phyloP scores from a whole-genome alignment of 2,888 invertebrate species.

The Tortrix viridana region DNA sequence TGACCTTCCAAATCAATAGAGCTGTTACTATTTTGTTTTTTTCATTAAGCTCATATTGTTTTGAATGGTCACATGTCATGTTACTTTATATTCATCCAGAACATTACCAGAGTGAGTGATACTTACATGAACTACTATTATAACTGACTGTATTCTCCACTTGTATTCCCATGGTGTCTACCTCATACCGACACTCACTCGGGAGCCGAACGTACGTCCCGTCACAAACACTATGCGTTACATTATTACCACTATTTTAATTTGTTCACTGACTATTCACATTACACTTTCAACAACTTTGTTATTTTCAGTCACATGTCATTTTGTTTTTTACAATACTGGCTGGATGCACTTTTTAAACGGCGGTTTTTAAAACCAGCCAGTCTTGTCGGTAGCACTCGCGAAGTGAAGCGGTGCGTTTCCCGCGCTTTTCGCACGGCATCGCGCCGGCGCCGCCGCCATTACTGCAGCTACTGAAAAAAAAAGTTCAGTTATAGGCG shows the following conservation, averaged over 20 bases:
- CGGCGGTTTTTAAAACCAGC: conserved; percentile 5
- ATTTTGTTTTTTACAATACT: conserved; percentile 6
- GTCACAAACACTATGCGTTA: conserved; percentile 45
- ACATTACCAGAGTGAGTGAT: conserved; percentile 22
- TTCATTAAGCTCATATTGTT: no score
- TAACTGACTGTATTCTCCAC: conserved; percentile 77
- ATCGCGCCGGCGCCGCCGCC: conserved; percentile 47
- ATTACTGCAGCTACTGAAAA: conserved; percentile 62
- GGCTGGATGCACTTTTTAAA: conserved; percentile 5
- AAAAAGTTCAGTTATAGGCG: conserved; percentile 45
- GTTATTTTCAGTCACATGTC: conserved; percentile 12
- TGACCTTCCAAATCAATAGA: background rate
- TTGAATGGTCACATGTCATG: no score
- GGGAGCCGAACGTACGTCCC: conserved; percentile 38
- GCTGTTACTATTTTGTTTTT: no score
- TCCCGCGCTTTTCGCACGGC: conserved; percentile 41
- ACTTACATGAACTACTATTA: conserved; percentile 79
- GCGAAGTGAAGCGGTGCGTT: conserved; percentile 44
- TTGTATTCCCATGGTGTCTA: conserved; percentile 75
- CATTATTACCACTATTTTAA: conserved; percentile 33
- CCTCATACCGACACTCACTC: conserved; percentile 44
- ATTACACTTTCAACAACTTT: conserved; percentile 1
- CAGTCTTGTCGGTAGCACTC: conserved; percentile 11
- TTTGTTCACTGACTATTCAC: conserved; percentile 23
- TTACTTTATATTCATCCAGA: background rate